These are phyloP conservation scores for Bos javanicus DNA, from an alignment of 2,113 vertebrate species.

Conservation along the genomic window DNA sequence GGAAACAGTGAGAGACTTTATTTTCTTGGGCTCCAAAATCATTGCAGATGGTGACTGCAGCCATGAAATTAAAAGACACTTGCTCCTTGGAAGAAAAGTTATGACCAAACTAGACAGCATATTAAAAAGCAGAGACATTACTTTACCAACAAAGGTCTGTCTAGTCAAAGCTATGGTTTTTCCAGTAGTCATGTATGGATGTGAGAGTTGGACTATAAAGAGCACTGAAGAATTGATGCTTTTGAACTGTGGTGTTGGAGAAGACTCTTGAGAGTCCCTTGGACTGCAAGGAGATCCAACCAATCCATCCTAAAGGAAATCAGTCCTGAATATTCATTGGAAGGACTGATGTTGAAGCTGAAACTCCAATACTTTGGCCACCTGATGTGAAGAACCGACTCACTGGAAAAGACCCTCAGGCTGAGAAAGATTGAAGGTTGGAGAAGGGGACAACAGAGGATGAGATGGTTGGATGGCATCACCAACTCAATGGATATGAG, in stretches of 20 bases:
- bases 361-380: not conserved
- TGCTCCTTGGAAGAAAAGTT: not conserved
- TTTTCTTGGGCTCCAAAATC: not conserved
- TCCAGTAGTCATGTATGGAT: not conserved
- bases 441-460: not conserved
- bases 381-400: rapidly evolving
- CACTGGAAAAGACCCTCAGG: not conserved
- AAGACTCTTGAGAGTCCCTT: not conserved
- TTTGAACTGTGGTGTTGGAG: not conserved
- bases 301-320: not conserved
- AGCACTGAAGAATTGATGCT: not conserved
- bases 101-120: not conserved
- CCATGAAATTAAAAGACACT: not conserved
- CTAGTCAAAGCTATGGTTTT: not conserved
- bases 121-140: not conserved
- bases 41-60: not conserved
- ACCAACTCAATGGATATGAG: not conserved
- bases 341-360: not conserved
- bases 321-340: not conserved
- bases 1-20: not conserved
- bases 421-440: not conserved
- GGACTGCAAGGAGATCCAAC: not conserved
- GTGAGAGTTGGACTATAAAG: not conserved
- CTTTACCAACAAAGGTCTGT: not conserved
- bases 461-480: not conserved